Base-by-base conservation (phyloP, 2,888 invertebrate genomes). In the Sesamia inferens region DNA sequence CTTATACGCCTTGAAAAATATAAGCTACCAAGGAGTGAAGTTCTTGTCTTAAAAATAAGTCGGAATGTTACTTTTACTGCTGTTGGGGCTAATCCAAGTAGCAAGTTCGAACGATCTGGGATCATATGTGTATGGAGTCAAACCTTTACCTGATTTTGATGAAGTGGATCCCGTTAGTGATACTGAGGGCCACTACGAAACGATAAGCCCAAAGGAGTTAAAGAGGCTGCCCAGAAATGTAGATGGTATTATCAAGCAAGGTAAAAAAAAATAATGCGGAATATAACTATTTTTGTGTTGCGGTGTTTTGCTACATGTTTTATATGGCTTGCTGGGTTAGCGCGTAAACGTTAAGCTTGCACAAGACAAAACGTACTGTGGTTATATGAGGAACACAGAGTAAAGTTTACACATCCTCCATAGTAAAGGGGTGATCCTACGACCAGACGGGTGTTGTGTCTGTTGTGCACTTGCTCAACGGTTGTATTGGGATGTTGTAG, bases 141-240 rank as follows among this genome's bases (percentile, higher is more conserved):
- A 10, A 31, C 5, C 31, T 1, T 8, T 62, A 22, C 31, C 22
- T 3, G 69, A 64, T 55, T 79, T 68, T 4, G 76, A 79, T 0
- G 76, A 76, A 54, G 44, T n/a, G 6, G 80, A 79, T 31, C 62
- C 71, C 2, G 47, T 70, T 5, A 13, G 11, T 0, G 67, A 65
- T 4, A 0, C 54, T 13, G 42, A 55, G 4, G 11, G 10, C 0
- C 64, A 74, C 2, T 44, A 76, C 8, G 42, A 63, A 0, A 68
- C 70, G n/a, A 68, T 74, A 22, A 47, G 67, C 22, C n/a, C 51
- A 2, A 22, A 51, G 22, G 74, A 75, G 19, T 39, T 66, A 31
- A 48, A 55, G 2, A 78, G 86, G 24, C 73, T 78, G 5, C 80
- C 86, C 2, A 79, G 86, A n/a, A n/a, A 55, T 10, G 14, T 55